phyloP scores from a whole-genome alignment of 1,140 invertebrate species.

The Hyphantria cunea region DNA sequence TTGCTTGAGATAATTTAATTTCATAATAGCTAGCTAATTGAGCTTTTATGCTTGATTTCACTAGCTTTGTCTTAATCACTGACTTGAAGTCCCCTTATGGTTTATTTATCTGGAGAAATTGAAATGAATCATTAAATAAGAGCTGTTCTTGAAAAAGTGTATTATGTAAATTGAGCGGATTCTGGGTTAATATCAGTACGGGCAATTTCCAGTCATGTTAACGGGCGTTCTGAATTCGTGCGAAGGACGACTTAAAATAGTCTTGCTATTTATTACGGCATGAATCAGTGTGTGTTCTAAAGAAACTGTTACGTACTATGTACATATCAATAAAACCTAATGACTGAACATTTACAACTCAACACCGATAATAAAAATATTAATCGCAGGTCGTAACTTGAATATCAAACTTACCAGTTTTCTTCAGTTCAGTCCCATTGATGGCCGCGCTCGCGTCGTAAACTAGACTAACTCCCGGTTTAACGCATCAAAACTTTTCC shows the following conservation, averaged over 20 bases:
- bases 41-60: conserved; percentile 34
- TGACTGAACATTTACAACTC: conserved; percentile 27
- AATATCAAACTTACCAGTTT: conserved; percentile 46
- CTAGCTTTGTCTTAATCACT: conserved; percentile 29
- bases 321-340: conserved; percentile 34
- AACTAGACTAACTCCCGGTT: conserved; percentile 54
- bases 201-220: conserved; percentile 64
- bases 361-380: conserved; percentile 32
- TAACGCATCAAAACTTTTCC: conserved; percentile 54
- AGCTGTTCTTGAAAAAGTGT: conserved; percentile 34
- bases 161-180: conserved; percentile 44
- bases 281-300: conserved; percentile 59
- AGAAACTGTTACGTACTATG: conserved; percentile 35
- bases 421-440: conserved; percentile 33
- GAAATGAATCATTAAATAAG: conserved; percentile 30
- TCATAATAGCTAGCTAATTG: conserved; percentile 36
- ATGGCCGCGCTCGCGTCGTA: conserved; percentile 44
- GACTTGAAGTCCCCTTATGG: conserved; percentile 28
- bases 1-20: conserved; percentile 50
- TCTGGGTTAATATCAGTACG: conserved; percentile 51
- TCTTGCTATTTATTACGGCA: conserved; percentile 57
- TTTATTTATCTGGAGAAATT: conserved; percentile 23
- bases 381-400: conserved; percentile 36
- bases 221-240: conserved; percentile 59
- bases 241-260: conserved; percentile 77